Base-by-base conservation (phyloP, 2,888 invertebrate genomes). In the Ectemnius cavifrons region DNA sequence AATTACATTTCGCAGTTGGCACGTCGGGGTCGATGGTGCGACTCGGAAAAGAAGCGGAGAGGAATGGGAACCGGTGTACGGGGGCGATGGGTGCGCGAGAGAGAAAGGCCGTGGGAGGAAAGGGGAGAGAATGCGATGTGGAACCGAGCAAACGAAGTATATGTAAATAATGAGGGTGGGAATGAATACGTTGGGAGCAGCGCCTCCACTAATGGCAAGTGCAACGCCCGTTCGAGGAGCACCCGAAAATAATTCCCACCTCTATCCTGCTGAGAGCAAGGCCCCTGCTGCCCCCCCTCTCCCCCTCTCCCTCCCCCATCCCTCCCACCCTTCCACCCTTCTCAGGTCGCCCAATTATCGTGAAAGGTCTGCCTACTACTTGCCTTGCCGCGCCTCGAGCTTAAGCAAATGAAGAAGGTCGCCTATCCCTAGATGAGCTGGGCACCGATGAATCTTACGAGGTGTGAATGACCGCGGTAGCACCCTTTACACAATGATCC, bases 91-190 rank as follows among this genome's bases (percentile, higher is more conserved):
- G 11, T 47, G 47, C 47, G 5, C n/a, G n/a, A 47, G n/a, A 47
- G 11, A 18, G 20, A 63, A 20, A 18, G 52, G 5, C 4, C 8
- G 37, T 4, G 47, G 46, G 13, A 20, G 27, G 47, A n/a, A 45
- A 62, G 72, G 52, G 20, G 47, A 59, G 65, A 20, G 65, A 49
- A 58, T 46, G 11, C 18, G 23, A 27, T 18, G 67, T 23, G 37
- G 72, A 63, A 63, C 71, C 71, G 77, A 80, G 82, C 73, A 85
- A 84, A 85, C 86, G 85, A 86, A 86, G 87, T 86, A 85, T 86
- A 85, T 87, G 88, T 86, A 86, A 88, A 89, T 89, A 89, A 89
- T 89, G 87, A 88, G 88, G 86, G 82, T 83, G 82, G 83, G 85
- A 86, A 86, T 87, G 88, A 89, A 89, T 87, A 82, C 83, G 82